Percentiles rank a stretch among this genome's conserved stretches.
phyloP scores from a whole-genome alignment of 2,113 vertebrate species.

The Corythornis madagascariensis region DNA sequence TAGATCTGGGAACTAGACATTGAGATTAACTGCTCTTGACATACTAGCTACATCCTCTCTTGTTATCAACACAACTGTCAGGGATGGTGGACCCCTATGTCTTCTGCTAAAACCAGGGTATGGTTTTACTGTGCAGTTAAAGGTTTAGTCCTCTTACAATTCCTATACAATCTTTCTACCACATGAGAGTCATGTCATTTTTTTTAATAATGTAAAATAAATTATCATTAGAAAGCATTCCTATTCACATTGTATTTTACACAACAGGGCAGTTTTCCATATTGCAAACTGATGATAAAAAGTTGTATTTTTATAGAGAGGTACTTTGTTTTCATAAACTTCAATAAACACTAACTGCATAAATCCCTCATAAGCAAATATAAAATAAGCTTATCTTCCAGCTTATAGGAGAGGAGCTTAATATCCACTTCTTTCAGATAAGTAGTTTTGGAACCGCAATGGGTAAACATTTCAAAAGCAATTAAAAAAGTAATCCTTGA shows the following conservation, averaged over 20 bases:
- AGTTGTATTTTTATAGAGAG: background rate
- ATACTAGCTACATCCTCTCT: background rate
- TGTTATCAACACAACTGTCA: fast-evolving
- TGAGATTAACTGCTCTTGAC: background rate
- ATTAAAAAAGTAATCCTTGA: conserved; percentile 39
- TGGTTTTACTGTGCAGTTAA: background rate
- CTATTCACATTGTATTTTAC: background rate
- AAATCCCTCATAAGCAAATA: conserved; percentile 32
- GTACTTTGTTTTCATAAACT: conserved; percentile 39
- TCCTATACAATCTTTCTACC: background rate
- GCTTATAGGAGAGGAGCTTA: conserved; percentile 13
- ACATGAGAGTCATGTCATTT: background rate
- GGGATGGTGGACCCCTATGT: fast-evolving
- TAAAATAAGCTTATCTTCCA: conserved; percentile 39
- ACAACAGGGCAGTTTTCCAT: background rate
- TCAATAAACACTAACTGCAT: conserved; percentile 26
- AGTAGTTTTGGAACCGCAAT: background rate
- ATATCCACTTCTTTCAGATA: conserved; percentile 35
- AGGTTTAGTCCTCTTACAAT: background rate
- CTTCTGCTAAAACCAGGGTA: background rate
- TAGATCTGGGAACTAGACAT: background rate
- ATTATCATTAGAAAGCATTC: background rate
- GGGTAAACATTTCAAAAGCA: conserved; percentile 28
- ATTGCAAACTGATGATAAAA: background rate
- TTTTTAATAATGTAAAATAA: background rate